These are phyloP conservation scores for Hoplodrina ambigua DNA, from an alignment of 2,888 invertebrate genomes.

Conservation along the genomic window DNA sequence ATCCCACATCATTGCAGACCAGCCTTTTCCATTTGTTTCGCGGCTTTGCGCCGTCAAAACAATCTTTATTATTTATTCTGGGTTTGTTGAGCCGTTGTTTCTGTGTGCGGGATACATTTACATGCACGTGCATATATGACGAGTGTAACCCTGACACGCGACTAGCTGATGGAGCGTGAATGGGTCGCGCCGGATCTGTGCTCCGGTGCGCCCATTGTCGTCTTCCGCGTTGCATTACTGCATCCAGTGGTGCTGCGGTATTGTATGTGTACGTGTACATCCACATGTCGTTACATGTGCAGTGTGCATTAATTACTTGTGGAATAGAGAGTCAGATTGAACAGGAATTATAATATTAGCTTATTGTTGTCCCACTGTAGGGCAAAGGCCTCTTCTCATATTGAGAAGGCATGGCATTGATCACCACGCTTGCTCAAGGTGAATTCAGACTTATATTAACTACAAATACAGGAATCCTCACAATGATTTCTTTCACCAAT, in stretches of 20 bases:
- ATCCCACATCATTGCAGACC: conserved; percentile 37
- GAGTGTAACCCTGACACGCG: conserved; percentile 68
- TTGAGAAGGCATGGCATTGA: too few relatives aligned
- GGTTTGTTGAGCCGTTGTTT: conserved; percentile 36
- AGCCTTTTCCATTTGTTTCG: conserved; percentile 55
- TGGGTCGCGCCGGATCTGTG: conserved; percentile 83
- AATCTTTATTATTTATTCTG: conserved; percentile 54
- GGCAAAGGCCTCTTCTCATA: too few relatives aligned
- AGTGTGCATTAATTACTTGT: conserved; percentile 36
- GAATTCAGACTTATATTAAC: too few relatives aligned
- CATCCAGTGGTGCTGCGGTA: conserved; percentile 33
- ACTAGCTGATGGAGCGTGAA: conserved; percentile 85
- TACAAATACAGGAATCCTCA: too few relatives aligned
- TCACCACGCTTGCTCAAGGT: too few relatives aligned
- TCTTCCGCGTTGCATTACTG: conserved; percentile 81
- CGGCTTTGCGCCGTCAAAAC: conserved; percentile 55
- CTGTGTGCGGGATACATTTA: conserved; percentile 36
- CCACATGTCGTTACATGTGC: conserved; percentile 5
- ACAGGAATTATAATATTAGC: background rate
- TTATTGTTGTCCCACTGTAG: too few relatives aligned
- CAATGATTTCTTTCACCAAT: too few relatives aligned
- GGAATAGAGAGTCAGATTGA: background rate
- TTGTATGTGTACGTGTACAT: conserved; percentile 15
- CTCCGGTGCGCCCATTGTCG: conserved; percentile 84
- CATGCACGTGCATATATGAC: conserved; percentile 39